Evolutionary conservation across 2,113 vertebrate species (phyloP).

Genomic region (Gobiocypris rarus): DNA sequence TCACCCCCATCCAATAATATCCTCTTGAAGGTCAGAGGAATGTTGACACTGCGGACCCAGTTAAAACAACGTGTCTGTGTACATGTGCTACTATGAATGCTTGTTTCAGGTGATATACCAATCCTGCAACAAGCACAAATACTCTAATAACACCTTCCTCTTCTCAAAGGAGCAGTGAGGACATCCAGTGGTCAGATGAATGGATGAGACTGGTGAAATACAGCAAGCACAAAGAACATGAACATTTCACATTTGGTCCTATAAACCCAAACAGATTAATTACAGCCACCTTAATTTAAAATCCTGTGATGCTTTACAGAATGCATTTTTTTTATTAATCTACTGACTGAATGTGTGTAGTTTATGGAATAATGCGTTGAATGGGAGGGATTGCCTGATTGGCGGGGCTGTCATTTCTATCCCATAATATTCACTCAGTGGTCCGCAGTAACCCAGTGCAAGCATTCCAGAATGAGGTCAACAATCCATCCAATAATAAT

Average conservation of each 20-base stretch:
- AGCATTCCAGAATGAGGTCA: conserved; percentile 66
- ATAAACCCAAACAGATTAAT: not conserved
- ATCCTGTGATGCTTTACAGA: not conserved
- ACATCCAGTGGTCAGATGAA: conserved; percentile 38
- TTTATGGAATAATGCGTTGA: conserved; percentile 42
- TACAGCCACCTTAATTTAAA: not conserved
- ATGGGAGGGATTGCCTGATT: conserved; percentile 53
- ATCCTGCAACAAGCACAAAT: conserved; percentile 58
- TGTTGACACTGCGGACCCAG: conserved; percentile 1
- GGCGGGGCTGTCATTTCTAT: conserved; percentile 59
- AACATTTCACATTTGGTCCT: not conserved
- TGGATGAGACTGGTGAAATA: not conserved
- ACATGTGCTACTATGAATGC: not conserved
- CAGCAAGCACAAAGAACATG: not conserved
- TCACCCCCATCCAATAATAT: conserved; percentile 40
- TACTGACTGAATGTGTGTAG: conserved; percentile 48
- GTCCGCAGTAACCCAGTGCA: conserved; percentile 60
- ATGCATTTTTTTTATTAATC: not conserved
- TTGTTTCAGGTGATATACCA: conserved; percentile 46
- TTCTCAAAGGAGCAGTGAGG: conserved; percentile 22
- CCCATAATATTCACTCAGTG: conserved; percentile 61
- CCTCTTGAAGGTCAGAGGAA: conserved; percentile 29
- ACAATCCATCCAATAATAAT: conserved; percentile 64
- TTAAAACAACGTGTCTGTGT: not conserved
- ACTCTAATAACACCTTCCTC: not conserved